Percentiles rank a stretch among this genome's conserved stretches.
Conservation (phyloP, 37 sponge, comb jelly and placozoan species). For the Spongia lamella region DNA sequence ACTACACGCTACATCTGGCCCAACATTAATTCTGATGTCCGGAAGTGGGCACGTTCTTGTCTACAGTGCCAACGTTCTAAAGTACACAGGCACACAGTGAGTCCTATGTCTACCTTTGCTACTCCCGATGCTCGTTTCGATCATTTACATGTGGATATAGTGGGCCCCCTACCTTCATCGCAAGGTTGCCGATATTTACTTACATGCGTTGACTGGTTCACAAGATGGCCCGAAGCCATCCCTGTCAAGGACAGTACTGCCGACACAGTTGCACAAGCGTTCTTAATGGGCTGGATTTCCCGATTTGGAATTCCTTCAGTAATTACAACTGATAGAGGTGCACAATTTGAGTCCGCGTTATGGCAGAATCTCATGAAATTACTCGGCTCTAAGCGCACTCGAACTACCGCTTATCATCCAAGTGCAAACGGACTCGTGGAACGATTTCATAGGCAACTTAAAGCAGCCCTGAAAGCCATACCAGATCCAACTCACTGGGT, state of each 20-base stretch:
- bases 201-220: conserved; percentile 15
- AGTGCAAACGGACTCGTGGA: conserved; percentile 28
- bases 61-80: conserved; percentile 10
- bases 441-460: conserved; percentile 24
- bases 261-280: conserved; percentile 23
- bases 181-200: conserved; percentile 4
- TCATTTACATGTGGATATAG: too few relatives aligned
- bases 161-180: conserved; percentile 4
- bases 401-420: conserved; percentile 32
- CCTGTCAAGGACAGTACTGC: conserved; percentile 23
- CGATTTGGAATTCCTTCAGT: conserved; percentile 42
- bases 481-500: conserved; percentile 6
- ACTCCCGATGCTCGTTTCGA: conserved; percentile 21
- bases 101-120: conserved; percentile 6
- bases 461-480: conserved; percentile 13
- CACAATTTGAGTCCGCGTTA: conserved; percentile 30
- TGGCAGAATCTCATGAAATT: too few relatives aligned
- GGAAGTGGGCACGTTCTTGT: too few relatives aligned
- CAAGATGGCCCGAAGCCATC: too few relatives aligned
- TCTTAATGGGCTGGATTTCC: conserved; percentile 39
- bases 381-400: conserved; percentile 4
- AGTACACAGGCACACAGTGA: not conserved
- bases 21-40: too few relatives aligned
- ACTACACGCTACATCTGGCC: not conserved
- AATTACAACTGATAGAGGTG: conserved; percentile 26